Evolutionary conservation across 2,888 invertebrate genomes (phyloP), one percentile per base, ranked within the genome.

Genomic region (Leucania comma): DNA sequence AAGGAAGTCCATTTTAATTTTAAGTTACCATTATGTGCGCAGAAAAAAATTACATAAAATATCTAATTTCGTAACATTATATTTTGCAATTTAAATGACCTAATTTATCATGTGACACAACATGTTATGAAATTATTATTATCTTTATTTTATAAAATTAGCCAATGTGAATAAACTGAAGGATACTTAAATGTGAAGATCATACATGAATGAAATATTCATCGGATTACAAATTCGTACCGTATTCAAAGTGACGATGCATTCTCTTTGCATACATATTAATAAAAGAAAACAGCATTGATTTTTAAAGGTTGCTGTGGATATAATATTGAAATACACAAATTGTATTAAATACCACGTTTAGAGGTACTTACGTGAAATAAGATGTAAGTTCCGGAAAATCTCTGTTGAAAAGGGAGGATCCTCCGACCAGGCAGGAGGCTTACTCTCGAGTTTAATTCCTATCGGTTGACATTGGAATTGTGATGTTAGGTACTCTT

Each of bases 181-280:
- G 65, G 67, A 20, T 48, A 38, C 26, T 2, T 24, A 72, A 76
- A 76, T 78, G 72, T 80, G 68, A 79, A 78, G 68, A 73, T 46
- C 68, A 56, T n/a, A 32, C n/a, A 68, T 50, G 14, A 74, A 59
- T 65, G 3, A 57, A 60, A 64, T 65, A 64, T 59, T 68, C 60
- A 56, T 48, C 2, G 14, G 12, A 57, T 57, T 35, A 57, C 14
- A 12, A 22, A 35, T 57, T n/a, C 20, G 3, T 24, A 32, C 42
- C 29, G n/a, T 17, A 29, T 73, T 24, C n/a, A 53, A 64, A 79
- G 67, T 74, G 46, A 35, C 46, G 51, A 48, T 42, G 20, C 51
- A 24, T 62, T 63, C n/a, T 48, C 14, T 62, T 22, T 48, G 46
- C 32, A 54, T 56, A 20, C 12, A 35, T 1, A 42, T 67, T 29